Evolutionary conservation across 2,888 invertebrate genomes (phyloP).

Genomic region (Apamea epomidion): DNA sequence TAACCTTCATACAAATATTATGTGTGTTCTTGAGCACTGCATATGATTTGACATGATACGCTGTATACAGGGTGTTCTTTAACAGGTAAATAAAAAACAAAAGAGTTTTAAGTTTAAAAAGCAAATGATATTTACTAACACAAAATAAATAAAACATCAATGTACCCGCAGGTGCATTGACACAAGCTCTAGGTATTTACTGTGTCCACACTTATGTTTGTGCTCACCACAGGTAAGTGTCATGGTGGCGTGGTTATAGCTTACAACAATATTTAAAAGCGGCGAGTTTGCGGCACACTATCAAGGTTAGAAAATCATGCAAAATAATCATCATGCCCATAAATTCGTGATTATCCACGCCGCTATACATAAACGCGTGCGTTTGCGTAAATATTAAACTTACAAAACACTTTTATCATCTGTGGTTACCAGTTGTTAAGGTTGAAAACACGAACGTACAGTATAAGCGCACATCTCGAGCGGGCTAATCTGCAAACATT

Average conservation of each 20-base stretch:
- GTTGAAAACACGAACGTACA: slow-evolving; percentile 35
- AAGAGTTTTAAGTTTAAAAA: neutral
- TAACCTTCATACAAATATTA: slow-evolving; percentile 41
- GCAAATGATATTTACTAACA: slow-evolving; percentile 1
- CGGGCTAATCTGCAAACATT: slow-evolving; percentile 73
- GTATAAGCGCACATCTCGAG: slow-evolving; percentile 53
- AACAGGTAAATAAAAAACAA: neutral
- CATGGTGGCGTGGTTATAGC: neutral
- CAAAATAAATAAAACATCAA: slow-evolving; percentile 20
- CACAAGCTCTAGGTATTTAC: slow-evolving; percentile 36
- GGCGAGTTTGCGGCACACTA: slow-evolving; percentile 15
- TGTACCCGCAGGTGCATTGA: slow-evolving; percentile 31
- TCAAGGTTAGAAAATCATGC: slow-evolving; percentile 41
- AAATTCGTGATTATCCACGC: slow-evolving; percentile 27
- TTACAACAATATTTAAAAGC: slow-evolving; percentile 27
- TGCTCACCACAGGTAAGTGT: slow-evolving; percentile 22
- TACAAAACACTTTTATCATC: slow-evolving; percentile 27
- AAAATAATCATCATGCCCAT: slow-evolving; percentile 25
- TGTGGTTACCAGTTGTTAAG: slow-evolving; percentile 35
- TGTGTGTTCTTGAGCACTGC: slow-evolving; percentile 8
- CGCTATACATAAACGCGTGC: neutral
- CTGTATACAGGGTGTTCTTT: neutral
- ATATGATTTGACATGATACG: slow-evolving; percentile 19
- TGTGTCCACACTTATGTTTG: slow-evolving; percentile 22
- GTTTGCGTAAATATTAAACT: slow-evolving; percentile 40